Evolutionary conservation across 2,797 vertebrate species (phyloP), one percentile per base, ranked within the genome.

Genomic region (Lemur catta): DNA sequence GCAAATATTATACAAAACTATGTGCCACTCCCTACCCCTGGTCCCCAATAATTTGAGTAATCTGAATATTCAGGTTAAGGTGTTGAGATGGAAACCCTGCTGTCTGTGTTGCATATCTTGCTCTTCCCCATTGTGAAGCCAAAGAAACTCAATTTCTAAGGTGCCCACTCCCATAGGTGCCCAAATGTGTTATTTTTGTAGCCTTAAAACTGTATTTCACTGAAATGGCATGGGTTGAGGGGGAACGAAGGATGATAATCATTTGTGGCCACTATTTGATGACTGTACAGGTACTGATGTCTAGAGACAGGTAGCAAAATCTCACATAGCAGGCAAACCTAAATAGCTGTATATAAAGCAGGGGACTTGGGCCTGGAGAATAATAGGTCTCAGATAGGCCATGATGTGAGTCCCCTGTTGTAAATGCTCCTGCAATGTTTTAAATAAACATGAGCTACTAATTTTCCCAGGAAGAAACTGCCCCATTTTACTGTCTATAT

Each of bases 341-440:
- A 84, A 87, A 65, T 22, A 72, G 18, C 90, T 81, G 4, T 69
- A 24, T 81, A 35, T 82, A 82, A 93, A 92, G 72, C 59, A 95
- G 8, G 33, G 28, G 12, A 63, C 46, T 18, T 92, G 28, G 52
- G 9, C n/a, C 35, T 81, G n/a, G 33, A 74, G 50, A 95, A 52
- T 93, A 87, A 57, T 24, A 81, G 71, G n/a, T 76, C 7, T 65
- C 22, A 15, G 57, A 17, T 14, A 75, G 41, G 2, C 75, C 52
- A 78, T 26, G 38, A 15, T 55, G n/a, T 0, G 2, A 74, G 41
- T 35, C 9, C 9, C 41, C 18, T 81, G 20, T 57, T 81, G 41
- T 67, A 93, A 95, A 95, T 61, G 15, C 2, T 28, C 93, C 93
- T 87, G 33, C 65, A 82, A 4, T 85, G 57, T 89, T 94, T 94